These are phyloP conservation scores for Drosophila kurseongensis DNA, from an alignment of 1,140 invertebrate species.

Conservation along the genomic window DNA sequence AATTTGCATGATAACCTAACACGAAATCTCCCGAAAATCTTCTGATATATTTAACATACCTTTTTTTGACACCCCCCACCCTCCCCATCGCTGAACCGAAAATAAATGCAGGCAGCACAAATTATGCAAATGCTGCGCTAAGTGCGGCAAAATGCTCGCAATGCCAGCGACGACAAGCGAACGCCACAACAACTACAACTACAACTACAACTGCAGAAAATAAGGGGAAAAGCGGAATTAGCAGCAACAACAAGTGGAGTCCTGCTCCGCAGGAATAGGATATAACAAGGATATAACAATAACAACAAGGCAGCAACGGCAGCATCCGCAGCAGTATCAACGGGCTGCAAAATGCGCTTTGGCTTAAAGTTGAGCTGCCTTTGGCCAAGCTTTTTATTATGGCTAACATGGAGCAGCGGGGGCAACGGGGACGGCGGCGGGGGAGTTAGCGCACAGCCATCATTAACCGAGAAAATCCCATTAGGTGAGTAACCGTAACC, in stretches of 20 bases:
- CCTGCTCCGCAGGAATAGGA: slow-evolving; percentile 18
- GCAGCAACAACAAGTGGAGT: slow-evolving; percentile 15
- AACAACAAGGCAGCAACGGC: slow-evolving; percentile 7
- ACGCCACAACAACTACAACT: slow-evolving; percentile 17
- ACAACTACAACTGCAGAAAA: slow-evolving; percentile 14
- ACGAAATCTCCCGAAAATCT: slow-evolving; percentile 13
- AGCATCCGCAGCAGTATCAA: slow-evolving; percentile 35
- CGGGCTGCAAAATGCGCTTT: slow-evolving; percentile 71
- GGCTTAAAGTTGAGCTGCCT: slow-evolving; percentile 66
- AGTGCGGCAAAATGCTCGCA: slow-evolving; percentile 64
- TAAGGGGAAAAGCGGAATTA: slow-evolving; percentile 40
- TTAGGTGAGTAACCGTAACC: slow-evolving; percentile 79
- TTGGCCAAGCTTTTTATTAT: slow-evolving; percentile 71
- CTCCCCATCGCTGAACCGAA: slow-evolving; percentile 1
- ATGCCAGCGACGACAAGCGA: slow-evolving; percentile 57
- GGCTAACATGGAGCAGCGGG: slow-evolving; percentile 63
- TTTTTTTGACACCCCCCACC: neutral
- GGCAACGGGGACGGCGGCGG: slow-evolving; percentile 17
- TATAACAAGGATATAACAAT: slow-evolving; percentile 31
- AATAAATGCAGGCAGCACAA: slow-evolving; percentile 41
- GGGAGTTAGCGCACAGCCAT: slow-evolving; percentile 70
- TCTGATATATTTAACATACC: slow-evolving; percentile 10
- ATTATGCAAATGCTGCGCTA: slow-evolving; percentile 66
- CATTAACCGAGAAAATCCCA: slow-evolving; percentile 84
- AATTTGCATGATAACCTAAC: slow-evolving; percentile 20